Evolutionary conservation across 2,888 invertebrate genomes (phyloP).

Genomic region (Drosophila peninsularis): DNA sequence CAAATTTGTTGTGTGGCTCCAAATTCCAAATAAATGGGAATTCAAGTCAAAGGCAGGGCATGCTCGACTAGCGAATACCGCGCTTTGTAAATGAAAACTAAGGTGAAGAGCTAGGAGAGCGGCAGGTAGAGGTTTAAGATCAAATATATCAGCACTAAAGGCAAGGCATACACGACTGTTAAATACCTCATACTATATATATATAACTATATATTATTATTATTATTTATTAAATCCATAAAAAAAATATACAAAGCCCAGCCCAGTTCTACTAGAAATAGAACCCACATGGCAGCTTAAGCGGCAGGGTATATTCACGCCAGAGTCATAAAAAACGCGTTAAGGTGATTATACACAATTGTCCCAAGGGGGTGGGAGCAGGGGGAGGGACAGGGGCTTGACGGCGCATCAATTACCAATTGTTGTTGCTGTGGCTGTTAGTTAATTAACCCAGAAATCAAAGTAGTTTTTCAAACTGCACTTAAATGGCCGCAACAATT

Average conservation of each 20-base stretch:
- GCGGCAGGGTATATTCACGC: constrained; percentile 1
- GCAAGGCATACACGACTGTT: neutral
- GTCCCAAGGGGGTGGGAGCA: neutral
- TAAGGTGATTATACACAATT: constrained; percentile 53
- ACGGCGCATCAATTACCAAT: constrained; percentile 74
- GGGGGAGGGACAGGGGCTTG: neutral
- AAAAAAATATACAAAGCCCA: neutral
- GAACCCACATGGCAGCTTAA: neutral
- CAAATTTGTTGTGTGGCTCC: constrained; percentile 58
- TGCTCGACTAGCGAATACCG: constrained; percentile 18
- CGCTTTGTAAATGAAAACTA: neutral
- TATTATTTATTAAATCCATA: no score
- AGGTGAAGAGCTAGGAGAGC: no score
- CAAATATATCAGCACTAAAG: neutral
- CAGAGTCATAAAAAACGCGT: constrained; percentile 28
- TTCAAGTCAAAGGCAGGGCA: neutral
- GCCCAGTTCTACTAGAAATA: neutral
- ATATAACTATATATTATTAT: no score
- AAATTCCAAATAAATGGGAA: constrained; percentile 32
- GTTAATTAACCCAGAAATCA: constrained; percentile 73
- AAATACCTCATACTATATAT: no score
- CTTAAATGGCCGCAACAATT: constrained; percentile 44
- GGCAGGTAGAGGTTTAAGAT: no score
- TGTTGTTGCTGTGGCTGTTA: constrained; percentile 47
- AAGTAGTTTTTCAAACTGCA: constrained; percentile 28